Base-by-base conservation (phyloP, 2,113 vertebrate genomes). In the Morone chrysops region DNA sequence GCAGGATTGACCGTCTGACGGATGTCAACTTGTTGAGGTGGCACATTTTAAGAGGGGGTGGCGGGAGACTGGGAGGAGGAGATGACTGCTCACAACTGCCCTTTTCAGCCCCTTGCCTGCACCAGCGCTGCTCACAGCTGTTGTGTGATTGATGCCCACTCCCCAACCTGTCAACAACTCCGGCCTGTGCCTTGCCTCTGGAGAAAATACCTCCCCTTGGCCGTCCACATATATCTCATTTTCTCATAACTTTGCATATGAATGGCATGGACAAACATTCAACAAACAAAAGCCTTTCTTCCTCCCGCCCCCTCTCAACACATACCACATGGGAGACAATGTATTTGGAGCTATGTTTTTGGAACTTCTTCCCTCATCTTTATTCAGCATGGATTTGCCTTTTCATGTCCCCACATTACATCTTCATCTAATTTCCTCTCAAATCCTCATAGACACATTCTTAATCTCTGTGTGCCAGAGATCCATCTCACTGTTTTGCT, bases 111-210 rank as follows among this genome's bases (percentile, higher is more conserved):
- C 85, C 47, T 67, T 2, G 69, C 83, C 63, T 41, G 75, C 76
- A 50, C 76, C 84, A 77, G 82, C 84, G 47, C 83, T 47, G 20
- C 78, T 83, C 87, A 74, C 93, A 94, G 93, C 92, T 94, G 94
- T 91, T 85, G 73, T 83, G 70, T 94, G 94, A 95, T 95, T 91
- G 94, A 95, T 95, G 92, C 65, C 70, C 83, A 70, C 81, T 88
- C 89, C 73, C 77, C 53, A 75, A 87, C 78, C 90, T 93, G 91
- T 94, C 94, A 94, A 66, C 90, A 80, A 68, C 88, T 86, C 62
- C 56, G 20, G 41, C 51, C 79, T 78, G 69, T 70, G 79, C 76
- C 62, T 41, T 10, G 76, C 68, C 83, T 84, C 75, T 56, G 75
- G 84, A 80, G 82, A 84, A 80, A 74, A 80, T 20, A 70, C 69